phyloP scores from a whole-genome alignment of 2,888 invertebrate genomes.

The Bruchidius siliquastri region DNA sequence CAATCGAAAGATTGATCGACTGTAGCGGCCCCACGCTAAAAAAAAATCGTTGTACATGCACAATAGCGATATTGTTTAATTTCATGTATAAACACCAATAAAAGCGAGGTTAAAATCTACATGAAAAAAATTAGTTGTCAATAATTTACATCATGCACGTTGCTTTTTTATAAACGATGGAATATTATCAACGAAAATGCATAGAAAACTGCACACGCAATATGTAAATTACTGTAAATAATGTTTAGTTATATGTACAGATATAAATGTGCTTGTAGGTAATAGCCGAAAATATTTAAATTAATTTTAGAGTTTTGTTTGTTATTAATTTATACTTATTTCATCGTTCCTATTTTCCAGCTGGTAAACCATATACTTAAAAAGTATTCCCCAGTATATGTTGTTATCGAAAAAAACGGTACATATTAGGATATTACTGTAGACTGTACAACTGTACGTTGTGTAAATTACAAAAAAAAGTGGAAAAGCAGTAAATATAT shows the following conservation, averaged over 20 bases:
- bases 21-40: no score
- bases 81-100: no score
- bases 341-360: conserved; percentile 28
- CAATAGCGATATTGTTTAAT: no score
- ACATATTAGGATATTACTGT: background rate
- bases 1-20: no score
- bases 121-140: background rate
- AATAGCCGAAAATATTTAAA: conserved; percentile 11
- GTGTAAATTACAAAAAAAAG: background rate
- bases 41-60: no score
- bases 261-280: conserved; percentile 16
- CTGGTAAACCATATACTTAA: conserved; percentile 23
- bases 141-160: background rate
- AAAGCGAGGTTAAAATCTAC: background rate
- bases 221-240: background rate
- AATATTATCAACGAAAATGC: background rate
- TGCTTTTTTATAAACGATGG: background rate
- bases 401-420: background rate
- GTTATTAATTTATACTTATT: conserved; percentile 9
- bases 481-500: background rate
- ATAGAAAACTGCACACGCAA: background rate
- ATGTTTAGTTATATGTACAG: conserved; percentile 9
- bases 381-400: conserved; percentile 17
- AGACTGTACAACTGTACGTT: background rate
- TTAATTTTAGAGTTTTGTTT: conserved; percentile 4